These are phyloP conservation scores for Lepus townsendii DNA, from an alignment of 2,797 vertebrate genomes.

Conservation along the genomic window DNA sequence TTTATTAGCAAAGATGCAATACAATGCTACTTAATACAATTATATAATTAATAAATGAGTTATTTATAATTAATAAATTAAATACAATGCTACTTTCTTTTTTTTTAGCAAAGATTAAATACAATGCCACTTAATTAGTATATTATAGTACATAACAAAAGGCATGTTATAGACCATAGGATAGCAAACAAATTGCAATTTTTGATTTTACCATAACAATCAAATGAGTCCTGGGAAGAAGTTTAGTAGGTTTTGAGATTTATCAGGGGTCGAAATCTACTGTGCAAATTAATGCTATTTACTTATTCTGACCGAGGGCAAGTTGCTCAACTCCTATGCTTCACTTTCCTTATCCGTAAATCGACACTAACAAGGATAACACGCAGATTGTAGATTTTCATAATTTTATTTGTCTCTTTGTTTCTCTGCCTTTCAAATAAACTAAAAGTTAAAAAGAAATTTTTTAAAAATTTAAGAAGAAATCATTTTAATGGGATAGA, in stretches of 20 bases:
- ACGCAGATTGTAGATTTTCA: not conserved
- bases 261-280: not conserved
- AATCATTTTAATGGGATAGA: not conserved
- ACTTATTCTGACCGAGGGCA: not conserved
- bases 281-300: not conserved
- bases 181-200: not conserved
- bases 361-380: not conserved
- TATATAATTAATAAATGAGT: too few relatives aligned
- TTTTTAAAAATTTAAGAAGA: not conserved
- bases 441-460: not conserved
- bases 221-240: not conserved
- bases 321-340: not conserved
- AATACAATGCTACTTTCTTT: too few relatives aligned
- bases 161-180: not conserved
- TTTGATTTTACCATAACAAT: not conserved
- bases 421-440: too few relatives aligned
- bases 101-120: not conserved
- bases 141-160: not conserved
- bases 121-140: not conserved
- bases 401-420: not conserved
- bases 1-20: not conserved
- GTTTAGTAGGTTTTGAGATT: not conserved
- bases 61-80: too few relatives aligned
- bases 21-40: not conserved
- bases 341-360: slow-evolving; percentile 23